Evolutionary conservation across 2,113 vertebrate genomes (phyloP), one percentile per base, ranked within the genome.

Genomic region (Raphicerus campestris): DNA sequence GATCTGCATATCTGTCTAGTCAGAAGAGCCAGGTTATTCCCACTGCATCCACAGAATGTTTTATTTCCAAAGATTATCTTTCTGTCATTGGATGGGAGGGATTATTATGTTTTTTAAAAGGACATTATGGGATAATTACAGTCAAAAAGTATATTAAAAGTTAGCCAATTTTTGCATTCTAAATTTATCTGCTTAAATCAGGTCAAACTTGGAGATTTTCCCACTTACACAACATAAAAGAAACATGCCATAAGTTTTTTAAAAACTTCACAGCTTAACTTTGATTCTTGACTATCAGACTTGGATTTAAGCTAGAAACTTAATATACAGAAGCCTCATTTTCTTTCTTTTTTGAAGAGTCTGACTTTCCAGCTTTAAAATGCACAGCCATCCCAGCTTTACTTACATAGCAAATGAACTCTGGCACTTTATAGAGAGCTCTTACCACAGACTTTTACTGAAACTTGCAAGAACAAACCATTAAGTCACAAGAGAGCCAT

Each of bases 401-500:
- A 51, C 45, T 88, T 83, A 90, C 2, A 28, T 3, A 61, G 84
- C 73, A 85, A 66, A 80, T 7, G 47, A 73, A 87, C 15, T 51
- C 51, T 94, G 47, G 63, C 58, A 45, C 55, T 47, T 73, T 47
- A 63, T 14, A 94, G 22, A 91, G 49, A 97, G n/a, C 35, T 94
- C 16, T 96, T 89, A 92, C 49, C 66, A 78, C 7, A 77, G 10
- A 9, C 75, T 92, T 95, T 73, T 60, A 91, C n/a, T 35, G 11
- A 87, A 96, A 95, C 39, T 94, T 89, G 10, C 32, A 89, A 91
- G 47, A 94, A 63, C 83, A 95, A 91, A 94, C 26, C 58, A 66
- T 56, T 85, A 92, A 94, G 91, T 97, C 97, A 97, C 60, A 95
- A 89, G 78, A 93, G 55, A 96, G 8, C 95, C 93, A 96, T 95